Evolutionary conservation across 64 coral and sea anemone species (phyloP).

Genomic region (Exaiptasia diaphana): DNA sequence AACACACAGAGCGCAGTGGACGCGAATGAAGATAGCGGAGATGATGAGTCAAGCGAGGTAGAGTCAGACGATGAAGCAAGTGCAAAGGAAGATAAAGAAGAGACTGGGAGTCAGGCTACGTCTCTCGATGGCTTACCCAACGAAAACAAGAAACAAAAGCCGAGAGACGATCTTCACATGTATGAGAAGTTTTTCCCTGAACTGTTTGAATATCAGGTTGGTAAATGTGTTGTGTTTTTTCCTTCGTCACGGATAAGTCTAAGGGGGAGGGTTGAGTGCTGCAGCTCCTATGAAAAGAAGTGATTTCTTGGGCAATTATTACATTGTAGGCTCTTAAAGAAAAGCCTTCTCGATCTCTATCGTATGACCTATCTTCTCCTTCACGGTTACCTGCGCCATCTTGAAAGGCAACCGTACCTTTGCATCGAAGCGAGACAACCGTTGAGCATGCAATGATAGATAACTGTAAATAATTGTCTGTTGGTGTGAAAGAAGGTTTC

Average conservation of each 20-base stretch:
- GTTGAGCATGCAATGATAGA: too few species aligned
- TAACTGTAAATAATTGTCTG: too few species aligned
- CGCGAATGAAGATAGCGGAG: slow-evolving; percentile 65
- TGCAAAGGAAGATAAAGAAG: slow-evolving; percentile 54
- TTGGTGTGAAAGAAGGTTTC: too few species aligned
- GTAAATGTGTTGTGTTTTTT: background rate
- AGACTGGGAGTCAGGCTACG: background rate
- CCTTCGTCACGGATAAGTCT: background rate
- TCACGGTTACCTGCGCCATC: too few species aligned
- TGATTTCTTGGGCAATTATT: too few species aligned
- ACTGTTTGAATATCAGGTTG: slow-evolving; percentile 75
- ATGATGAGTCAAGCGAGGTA: slow-evolving; percentile 66
- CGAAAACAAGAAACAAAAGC: slow-evolving; percentile 46
- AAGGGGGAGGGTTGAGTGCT: background rate
- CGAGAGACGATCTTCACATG: slow-evolving; percentile 71
- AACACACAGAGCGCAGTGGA: slow-evolving; percentile 7
- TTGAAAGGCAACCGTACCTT: too few species aligned
- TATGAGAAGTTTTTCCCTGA: slow-evolving; percentile 90
- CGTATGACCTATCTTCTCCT: too few species aligned
- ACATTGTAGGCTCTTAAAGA: too few species aligned
- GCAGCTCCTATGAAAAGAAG: too few species aligned
- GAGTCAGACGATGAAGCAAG: slow-evolving; percentile 72
- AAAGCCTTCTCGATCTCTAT: too few species aligned
- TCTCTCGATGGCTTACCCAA: background rate
- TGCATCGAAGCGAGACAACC: too few species aligned